Percentiles rank a stretch among this genome's conserved stretches.
These are phyloP conservation scores for Gopherus evgoodei DNA, from an alignment of 2,113 vertebrate species.

Conservation along the genomic window DNA sequence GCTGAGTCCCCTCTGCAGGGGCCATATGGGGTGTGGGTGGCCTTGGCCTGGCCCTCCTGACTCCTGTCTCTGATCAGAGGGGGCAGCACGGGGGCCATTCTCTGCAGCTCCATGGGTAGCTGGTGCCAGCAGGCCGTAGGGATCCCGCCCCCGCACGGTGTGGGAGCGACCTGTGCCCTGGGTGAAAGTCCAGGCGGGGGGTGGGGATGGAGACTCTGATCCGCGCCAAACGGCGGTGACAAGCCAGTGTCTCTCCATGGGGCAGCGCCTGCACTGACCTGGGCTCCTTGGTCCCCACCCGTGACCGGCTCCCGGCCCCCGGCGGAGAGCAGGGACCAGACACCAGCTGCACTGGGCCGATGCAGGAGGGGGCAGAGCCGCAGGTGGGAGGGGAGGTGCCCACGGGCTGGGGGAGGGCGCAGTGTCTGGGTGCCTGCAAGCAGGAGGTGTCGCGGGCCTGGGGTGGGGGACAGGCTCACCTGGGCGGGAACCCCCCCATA, in stretches of 20 bases:
- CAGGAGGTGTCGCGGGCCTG: too few relatives aligned
- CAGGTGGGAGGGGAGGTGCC: neutral
- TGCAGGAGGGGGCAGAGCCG: too few relatives aligned
- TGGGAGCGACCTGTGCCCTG: neutral
- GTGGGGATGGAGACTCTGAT: neutral
- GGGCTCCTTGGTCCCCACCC: too few relatives aligned
- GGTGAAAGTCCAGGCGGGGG: neutral
- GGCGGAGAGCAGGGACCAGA: neutral
- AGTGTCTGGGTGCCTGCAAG: too few relatives aligned
- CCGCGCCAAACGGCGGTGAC: neutral
- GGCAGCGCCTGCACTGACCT: neutral
- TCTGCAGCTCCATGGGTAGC: neutral
- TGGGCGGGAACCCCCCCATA: too few relatives aligned
- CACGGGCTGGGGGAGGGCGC: too few relatives aligned
- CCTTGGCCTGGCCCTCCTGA: neutral
- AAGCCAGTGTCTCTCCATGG: neutral
- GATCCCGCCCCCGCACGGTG: neutral
- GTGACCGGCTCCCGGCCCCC: neutral
- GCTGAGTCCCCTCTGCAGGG: neutral
- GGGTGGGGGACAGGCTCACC: too few relatives aligned
- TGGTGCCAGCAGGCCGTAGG: neutral
- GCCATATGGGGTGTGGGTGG: neutral
- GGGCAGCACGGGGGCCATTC: neutral
- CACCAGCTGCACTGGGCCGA: neutral
- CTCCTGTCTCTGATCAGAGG: neutral